A percentile compares a stretch with the other conserved stretches of the same genome.
Evolutionary conservation across 2,888 invertebrate genomes (phyloP).

Genomic region (Teinopalpus imperialis): DNA sequence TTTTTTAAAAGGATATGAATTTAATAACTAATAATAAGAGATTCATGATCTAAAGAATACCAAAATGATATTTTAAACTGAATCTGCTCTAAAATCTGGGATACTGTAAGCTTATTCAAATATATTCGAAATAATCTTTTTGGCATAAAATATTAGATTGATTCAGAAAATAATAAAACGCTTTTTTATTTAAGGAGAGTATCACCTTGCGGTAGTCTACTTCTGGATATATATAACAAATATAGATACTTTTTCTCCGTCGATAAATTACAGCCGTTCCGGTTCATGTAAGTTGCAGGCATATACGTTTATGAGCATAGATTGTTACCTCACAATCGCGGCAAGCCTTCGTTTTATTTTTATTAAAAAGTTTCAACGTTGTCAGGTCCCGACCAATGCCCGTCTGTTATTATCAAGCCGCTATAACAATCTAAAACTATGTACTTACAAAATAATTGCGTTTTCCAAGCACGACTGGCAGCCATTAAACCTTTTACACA

Average conservation of each 20-base stretch:
- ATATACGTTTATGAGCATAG: neutral
- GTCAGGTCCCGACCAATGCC: constrained; percentile 36
- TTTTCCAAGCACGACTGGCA: constrained; percentile 72
- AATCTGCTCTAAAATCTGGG: too few species aligned
- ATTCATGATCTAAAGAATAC: too few species aligned
- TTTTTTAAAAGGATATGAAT: too few species aligned
- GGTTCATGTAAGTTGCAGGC: constrained; percentile 1
- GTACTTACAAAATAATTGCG: constrained; percentile 72
- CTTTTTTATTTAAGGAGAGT: too few species aligned
- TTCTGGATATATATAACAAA: too few species aligned
- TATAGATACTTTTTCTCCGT: neutral
- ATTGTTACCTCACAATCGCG: constrained; percentile 13
- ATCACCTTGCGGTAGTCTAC: too few species aligned
- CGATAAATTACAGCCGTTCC: neutral
- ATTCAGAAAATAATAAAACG: too few species aligned
- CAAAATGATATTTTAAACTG: too few species aligned
- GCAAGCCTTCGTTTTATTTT: constrained; percentile 16
- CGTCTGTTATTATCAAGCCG: constrained; percentile 70
- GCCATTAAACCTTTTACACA: constrained; percentile 65
- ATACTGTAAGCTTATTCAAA: too few species aligned
- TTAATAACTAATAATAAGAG: too few species aligned
- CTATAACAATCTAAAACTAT: constrained; percentile 61
- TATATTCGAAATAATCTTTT: too few species aligned
- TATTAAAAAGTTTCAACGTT: constrained; percentile 9
- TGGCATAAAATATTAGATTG: too few species aligned